Conservation (phyloP, 2,113 vertebrate genomes). For the Plecotus auritus region DNA sequence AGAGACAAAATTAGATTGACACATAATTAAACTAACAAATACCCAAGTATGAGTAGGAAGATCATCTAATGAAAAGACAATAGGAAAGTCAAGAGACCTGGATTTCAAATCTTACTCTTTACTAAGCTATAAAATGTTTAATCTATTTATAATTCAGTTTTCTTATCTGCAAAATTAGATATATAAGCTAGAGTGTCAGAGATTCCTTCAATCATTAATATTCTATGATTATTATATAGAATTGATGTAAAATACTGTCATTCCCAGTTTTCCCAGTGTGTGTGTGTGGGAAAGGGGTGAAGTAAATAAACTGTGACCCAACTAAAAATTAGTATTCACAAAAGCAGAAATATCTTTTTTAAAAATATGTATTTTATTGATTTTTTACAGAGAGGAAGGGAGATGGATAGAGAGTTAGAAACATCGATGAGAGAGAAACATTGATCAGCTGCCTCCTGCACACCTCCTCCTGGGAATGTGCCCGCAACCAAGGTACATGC, state of each 20-base stretch:
- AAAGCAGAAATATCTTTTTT: conserved; percentile 27
- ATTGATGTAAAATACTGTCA: conserved; percentile 8
- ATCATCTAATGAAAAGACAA: neutral
- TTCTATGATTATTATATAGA: conserved; percentile 14
- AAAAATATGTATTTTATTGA: too few species aligned
- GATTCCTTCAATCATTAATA: neutral
- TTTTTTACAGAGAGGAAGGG: too few species aligned
- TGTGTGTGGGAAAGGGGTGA: neutral
- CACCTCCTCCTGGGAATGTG: too few species aligned
- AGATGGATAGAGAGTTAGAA: too few species aligned
- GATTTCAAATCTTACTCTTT: neutral
- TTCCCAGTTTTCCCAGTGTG: neutral
- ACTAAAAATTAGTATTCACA: conserved; percentile 23
- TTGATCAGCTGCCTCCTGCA: too few species aligned
- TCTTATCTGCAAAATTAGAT: conserved; percentile 41
- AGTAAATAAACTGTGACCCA: neutral
- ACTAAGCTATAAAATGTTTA: neutral
- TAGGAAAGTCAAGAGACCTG: neutral
- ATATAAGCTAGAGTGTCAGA: neutral
- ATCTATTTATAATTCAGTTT: conserved; percentile 1
- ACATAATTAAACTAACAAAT: neutral
- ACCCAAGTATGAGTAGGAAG: neutral
- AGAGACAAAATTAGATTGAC: neutral
- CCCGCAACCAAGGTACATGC: too few species aligned
- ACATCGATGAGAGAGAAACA: too few species aligned